These are phyloP conservation scores for Harpagifer antarcticus DNA, from an alignment of 2,797 vertebrate species.

Conservation along the genomic window DNA sequence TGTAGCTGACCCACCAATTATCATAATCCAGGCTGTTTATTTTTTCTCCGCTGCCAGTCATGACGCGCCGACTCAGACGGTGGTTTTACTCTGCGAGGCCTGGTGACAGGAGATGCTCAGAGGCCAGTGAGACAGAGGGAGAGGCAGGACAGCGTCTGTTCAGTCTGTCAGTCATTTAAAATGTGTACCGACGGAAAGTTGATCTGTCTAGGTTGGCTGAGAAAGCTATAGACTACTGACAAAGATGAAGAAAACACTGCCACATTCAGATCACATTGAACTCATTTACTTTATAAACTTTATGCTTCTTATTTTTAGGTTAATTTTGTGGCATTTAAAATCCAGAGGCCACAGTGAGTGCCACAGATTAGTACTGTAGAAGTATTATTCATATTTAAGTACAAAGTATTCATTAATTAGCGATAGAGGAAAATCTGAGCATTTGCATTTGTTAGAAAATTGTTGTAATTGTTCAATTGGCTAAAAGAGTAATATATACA, in stretches of 20 bases:
- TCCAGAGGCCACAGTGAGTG: slow-evolving; percentile 29
- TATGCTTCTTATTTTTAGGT: slow-evolving; percentile 30
- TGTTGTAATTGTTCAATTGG: slow-evolving; percentile 50
- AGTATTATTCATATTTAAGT: too few species aligned
- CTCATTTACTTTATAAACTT: slow-evolving; percentile 47
- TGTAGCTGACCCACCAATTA: slow-evolving; percentile 90
- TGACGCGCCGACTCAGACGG: slow-evolving; percentile 54
- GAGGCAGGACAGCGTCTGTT: slow-evolving; percentile 54
- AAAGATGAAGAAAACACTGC: slow-evolving; percentile 38
- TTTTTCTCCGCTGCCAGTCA: slow-evolving; percentile 84
- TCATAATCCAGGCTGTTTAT: slow-evolving; percentile 91
- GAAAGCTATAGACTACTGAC: slow-evolving; percentile 16
- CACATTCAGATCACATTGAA: slow-evolving; percentile 40
- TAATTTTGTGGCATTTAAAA: slow-evolving; percentile 19
- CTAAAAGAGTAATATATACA: slow-evolving; percentile 43
- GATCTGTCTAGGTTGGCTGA: slow-evolving; percentile 56
- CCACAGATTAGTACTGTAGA: neutral
- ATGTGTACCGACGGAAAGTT: slow-evolving; percentile 58
- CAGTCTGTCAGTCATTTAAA: slow-evolving; percentile 69
- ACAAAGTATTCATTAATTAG: neutral
- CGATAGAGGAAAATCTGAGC: slow-evolving; percentile 29
- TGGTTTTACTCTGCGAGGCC: slow-evolving; percentile 72
- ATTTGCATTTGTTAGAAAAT: slow-evolving; percentile 11
- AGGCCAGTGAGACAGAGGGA: slow-evolving; percentile 40
- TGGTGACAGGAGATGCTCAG: slow-evolving; percentile 71